Evolutionary conservation across 30 jellyfish, hydroid and myxozoan genomes (phyloP).

Genomic region (Sanderia malayensis): DNA sequence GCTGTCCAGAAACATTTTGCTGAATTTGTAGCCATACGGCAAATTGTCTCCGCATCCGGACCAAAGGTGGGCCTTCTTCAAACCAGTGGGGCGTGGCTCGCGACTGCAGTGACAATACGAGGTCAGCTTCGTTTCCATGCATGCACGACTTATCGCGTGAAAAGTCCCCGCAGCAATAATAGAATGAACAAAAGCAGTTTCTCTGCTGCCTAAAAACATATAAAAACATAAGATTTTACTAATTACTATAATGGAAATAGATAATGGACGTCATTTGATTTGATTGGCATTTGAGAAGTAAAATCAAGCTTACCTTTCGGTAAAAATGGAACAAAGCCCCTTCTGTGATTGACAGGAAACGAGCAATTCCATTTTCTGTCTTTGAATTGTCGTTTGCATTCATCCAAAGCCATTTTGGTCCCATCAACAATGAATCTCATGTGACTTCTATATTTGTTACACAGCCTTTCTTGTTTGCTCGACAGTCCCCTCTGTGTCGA

Average conservation of each 20-base stretch:
- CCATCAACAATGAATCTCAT: conserved; percentile 93
- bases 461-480: conserved; percentile 58
- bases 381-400: conserved; percentile 73
- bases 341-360: conserved; percentile 62
- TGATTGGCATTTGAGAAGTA: too few relatives aligned
- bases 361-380: conserved; percentile 97
- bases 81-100: conserved; percentile 72
- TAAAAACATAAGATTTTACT: too few relatives aligned
- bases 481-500: conserved; percentile 86
- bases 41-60: conserved; percentile 96
- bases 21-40: conserved; percentile 89
- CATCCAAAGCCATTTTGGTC: conserved; percentile 75
- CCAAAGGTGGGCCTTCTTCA: conserved; percentile 65
- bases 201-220: conserved; percentile 62
- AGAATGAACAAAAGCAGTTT: conserved; percentile 86
- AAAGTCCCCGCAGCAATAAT: conserved; percentile 84
- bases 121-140: conserved; percentile 92
- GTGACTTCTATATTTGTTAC: conserved; percentile 75
- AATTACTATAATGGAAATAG: too few relatives aligned
- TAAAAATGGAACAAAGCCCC: conserved; percentile 71
- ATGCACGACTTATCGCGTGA: conserved; percentile 95
- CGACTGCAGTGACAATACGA: conserved; percentile 88
- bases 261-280: too few relatives aligned
- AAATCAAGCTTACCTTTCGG: conserved; percentile 75
- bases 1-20: conserved; percentile 77